Base-by-base conservation (phyloP, 1,140 invertebrate genomes). In the Copidosoma floridanum region DNA sequence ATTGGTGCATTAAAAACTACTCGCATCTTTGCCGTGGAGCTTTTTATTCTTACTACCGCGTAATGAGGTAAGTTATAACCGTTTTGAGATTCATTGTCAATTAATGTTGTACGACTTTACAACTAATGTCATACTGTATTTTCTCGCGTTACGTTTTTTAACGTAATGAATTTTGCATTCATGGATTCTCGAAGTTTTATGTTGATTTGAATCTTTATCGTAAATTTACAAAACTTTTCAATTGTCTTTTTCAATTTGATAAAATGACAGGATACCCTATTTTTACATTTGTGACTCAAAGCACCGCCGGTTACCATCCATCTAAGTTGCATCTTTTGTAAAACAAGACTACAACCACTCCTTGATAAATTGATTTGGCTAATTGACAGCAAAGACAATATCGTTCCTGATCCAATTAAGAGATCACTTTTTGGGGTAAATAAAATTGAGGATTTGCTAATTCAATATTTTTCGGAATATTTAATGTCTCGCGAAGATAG, bases 361-460 rank as follows among this genome's bases (percentile, higher is more conserved):
- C 7, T 14, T 6, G 3, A 32, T 48, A 10, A 35, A n/a, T 54
- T 54, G n/a, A 52, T 44, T 32, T 61, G 58, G 7, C 58, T 50
- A 20, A 61, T 54, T 12, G 50, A 61, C n/a, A 54, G 18, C 24
- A 61, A 21, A 27, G 61, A 48, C 44, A 63, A 29, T 16, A 54
- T 63, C 5, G 54, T 23, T 3, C 61, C 54, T 14, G 61, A 37
- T 6, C 61, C 54, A 24, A 63, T 37, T 8, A 63, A 27, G 10
- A 63, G 14, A 29, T 63, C 46, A 63, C 27, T 11, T 24, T 24
- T 26, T 26, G 53, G 4, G 61, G 54, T 11, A 57, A 26, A 32
- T 63, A 47, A 43, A 63, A 63, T 24, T 51, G 24, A 11, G 60
- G 60, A 26, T 63, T 54, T 14, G 61, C 61, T 2, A 63, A 16